Percentiles rank a stretch among this genome's conserved stretches.
These are phyloP conservation scores for Amphiura filiformis DNA, from an alignment of 35 echinoderm and acorn worm species.

Conservation along the genomic window DNA sequence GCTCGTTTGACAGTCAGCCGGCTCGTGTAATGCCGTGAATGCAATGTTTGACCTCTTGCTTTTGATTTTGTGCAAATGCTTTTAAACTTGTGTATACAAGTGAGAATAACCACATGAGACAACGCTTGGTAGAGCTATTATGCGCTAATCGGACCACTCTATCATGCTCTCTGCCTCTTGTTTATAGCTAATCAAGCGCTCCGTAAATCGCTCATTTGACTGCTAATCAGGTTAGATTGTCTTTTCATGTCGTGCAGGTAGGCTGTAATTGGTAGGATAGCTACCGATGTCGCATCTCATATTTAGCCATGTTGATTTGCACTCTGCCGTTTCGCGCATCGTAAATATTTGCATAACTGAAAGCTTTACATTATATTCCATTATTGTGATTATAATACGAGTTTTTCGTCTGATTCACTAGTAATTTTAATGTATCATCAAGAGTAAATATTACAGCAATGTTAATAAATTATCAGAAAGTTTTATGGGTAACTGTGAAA, in stretches of 20 bases:
- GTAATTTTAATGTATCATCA: not conserved
- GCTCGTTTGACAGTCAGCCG: too few species aligned
- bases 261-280: not conserved
- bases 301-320: not conserved
- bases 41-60: not conserved
- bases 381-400: too few species aligned
- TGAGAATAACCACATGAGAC: not conserved
- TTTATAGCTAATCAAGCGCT: not conserved
- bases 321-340: not conserved
- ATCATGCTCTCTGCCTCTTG: not conserved
- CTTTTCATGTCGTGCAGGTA: not conserved
- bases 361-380: too few species aligned
- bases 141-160: not conserved
- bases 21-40: too few species aligned
- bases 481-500: too few species aligned
- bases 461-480: too few species aligned
- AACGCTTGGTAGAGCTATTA: not conserved
- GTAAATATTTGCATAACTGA: not conserved
- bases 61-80: not conserved
- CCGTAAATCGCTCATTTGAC: constrained; percentile 3
- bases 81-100: constrained; percentile 9
- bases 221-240: constrained; percentile 3
- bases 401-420: not conserved
- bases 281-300: not conserved
- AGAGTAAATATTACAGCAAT: too few species aligned